phyloP scores from a whole-genome alignment of 2,113 vertebrate genomes.

The Zapornia atra region DNA sequence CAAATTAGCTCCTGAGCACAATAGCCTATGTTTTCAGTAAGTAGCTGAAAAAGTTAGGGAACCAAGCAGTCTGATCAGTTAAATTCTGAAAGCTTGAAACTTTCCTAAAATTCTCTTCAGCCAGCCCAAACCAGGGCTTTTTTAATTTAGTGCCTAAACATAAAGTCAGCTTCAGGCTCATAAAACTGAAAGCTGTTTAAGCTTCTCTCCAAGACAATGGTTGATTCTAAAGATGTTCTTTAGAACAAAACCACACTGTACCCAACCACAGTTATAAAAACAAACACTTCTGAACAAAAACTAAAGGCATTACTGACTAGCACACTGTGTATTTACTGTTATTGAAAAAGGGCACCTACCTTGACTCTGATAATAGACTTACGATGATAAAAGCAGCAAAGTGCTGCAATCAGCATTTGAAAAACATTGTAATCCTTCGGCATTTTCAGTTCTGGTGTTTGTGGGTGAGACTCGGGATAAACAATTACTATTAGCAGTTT shows the following conservation, averaged over 20 bases:
- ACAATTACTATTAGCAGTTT: neutral
- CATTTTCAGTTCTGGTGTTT: slow-evolving; percentile 75
- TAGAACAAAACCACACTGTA: neutral
- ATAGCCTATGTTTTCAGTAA: neutral
- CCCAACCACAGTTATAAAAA: neutral
- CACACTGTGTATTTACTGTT: neutral
- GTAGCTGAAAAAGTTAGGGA: neutral
- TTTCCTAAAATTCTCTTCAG: neutral
- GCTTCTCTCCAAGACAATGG: neutral
- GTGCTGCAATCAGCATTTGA: slow-evolving; percentile 83
- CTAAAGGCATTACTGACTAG: neutral
- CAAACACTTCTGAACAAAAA: neutral
- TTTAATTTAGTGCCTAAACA: neutral
- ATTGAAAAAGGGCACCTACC: slow-evolving; percentile 76
- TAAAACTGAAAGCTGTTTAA: neutral
- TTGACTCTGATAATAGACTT: slow-evolving; percentile 87
- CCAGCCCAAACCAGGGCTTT: neutral
- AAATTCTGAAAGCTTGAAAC: neutral
- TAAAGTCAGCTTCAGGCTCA: neutral
- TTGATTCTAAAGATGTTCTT: neutral
- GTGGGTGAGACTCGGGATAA: neutral
- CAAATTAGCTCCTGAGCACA: neutral
- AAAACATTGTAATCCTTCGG: slow-evolving; percentile 86
- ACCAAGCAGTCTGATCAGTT: neutral
- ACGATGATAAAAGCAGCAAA: slow-evolving; percentile 95